Evolutionary conservation across 2,113 vertebrate genomes (phyloP).

Genomic region (Coracopsis vasa): DNA sequence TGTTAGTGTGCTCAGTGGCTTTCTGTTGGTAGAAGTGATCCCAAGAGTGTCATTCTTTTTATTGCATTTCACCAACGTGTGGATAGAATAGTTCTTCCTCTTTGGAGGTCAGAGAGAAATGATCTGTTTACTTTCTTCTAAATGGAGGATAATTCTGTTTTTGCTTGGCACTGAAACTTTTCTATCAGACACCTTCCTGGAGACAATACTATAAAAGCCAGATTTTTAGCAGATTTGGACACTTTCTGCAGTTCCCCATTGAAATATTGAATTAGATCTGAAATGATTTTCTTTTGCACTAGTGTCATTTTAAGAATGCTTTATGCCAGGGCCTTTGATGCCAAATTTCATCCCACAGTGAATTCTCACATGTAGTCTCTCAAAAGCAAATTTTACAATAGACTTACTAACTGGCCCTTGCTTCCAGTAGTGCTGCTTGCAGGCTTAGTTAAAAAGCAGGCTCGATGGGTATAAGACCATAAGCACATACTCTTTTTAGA

Average conservation of each 20-base stretch:
- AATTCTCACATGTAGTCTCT: conserved; percentile 35
- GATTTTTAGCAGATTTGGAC: conserved; percentile 19
- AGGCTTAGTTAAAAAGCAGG: conserved; percentile 19
- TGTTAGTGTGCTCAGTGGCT: conserved; percentile 18
- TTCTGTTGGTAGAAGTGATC: conserved; percentile 17
- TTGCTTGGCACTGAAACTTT: conserved; percentile 34
- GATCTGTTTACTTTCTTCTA: conserved; percentile 46
- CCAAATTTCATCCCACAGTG: conserved; percentile 6
- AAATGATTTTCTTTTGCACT: not conserved
- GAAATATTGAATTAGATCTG: conserved; percentile 27
- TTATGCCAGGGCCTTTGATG: conserved; percentile 3
- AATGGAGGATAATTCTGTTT: conserved; percentile 47
- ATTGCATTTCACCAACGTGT: conserved; percentile 1
- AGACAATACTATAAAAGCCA: conserved; percentile 39
- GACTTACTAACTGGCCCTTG: conserved; percentile 14
- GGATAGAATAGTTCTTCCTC: conserved; percentile 33
- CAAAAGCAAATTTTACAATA: conserved; percentile 37
- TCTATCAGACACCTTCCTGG: not conserved
- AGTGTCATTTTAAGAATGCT: not conserved
- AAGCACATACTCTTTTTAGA: not conserved
- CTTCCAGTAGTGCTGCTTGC: not conserved
- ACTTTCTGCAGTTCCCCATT: not conserved
- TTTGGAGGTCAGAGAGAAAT: conserved; percentile 37
- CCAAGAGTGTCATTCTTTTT: conserved; percentile 33
- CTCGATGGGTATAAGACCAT: not conserved